Evolutionary conservation across 1,140 invertebrate genomes (phyloP), one percentile per base, ranked within the genome.

Genomic region (Campoletis sonorensis): DNA sequence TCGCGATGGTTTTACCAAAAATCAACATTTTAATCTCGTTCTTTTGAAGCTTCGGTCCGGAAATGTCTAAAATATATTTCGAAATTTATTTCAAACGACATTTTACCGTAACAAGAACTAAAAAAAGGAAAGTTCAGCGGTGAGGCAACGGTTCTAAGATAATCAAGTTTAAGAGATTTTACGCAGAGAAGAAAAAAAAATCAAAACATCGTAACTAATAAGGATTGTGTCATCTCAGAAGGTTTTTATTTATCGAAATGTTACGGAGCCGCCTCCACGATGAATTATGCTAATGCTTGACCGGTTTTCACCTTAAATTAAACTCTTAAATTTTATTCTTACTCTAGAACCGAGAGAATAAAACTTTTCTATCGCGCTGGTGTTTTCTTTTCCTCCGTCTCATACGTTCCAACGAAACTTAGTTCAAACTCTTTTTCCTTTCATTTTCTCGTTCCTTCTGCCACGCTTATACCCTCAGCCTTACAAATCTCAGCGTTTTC

Each of bases 401-500:
- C 13, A 4, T 45, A 45, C 40, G n/a, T 45, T 45, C 8, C 8
- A 45, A 13, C 40, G 8, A 45, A 54, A 54, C 18, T 54, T 18
- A 21, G 18, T 18, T 54, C 18, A 71, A 70, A 30, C 30, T 54
- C 54, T 54, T 77, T 61, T 40, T 13, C 8, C 21, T 64, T 4
- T 30, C 37, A 15, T 54, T 23, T 21, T 64, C 75, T 77, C 51
- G 30, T 23, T 16, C 10, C 18, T 33, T 75, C 26, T 26, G 27
- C 16, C 40, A 13, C 72, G 13, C 30, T 75, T 54, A 18, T 70
- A 70, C 26, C 33, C 40, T 33, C 10, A 10, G 18, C 23, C 40
- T 16, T 77, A 58, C 26, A 78, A 78, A 78, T 78, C 76, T 78
- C 76, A 21, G 76, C 58, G 13, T 75, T 64, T 64, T 10, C 58